Conservation (phyloP, 1,140 invertebrate genomes). For the Apis cerana region DNA sequence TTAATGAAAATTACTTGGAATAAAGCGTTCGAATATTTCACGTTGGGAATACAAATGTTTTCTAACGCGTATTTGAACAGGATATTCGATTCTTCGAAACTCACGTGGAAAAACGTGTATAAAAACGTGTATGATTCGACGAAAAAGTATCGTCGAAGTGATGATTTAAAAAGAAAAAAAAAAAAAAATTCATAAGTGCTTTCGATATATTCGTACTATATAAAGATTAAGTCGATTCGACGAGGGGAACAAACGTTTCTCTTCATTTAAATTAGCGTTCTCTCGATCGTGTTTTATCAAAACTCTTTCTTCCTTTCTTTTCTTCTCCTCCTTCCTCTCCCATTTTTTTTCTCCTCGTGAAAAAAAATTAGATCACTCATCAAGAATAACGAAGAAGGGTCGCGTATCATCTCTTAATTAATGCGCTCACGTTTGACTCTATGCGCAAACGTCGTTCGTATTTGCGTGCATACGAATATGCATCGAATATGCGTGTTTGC, state of each 20-base stretch:
- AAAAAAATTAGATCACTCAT: neutral
- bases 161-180: too few relatives aligned
- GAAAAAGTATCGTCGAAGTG: too few relatives aligned
- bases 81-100: neutral
- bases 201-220: too few relatives aligned
- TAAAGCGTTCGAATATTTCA: neutral
- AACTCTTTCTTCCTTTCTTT: too few relatives aligned
- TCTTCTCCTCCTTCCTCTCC: accelerated
- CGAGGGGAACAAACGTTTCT: neutral
- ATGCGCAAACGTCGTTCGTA: neutral
- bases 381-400: neutral
- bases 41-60: constrained; percentile 9
- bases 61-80: neutral
- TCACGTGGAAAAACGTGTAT: neutral
- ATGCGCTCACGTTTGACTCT: constrained; percentile 10
- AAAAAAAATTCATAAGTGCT: too few relatives aligned
- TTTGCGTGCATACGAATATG: neutral
- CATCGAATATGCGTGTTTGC: neutral
- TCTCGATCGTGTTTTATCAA: neutral
- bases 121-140: too few relatives aligned
- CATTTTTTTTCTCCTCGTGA: accelerated
- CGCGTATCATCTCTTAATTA: constrained; percentile 38
- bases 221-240: constrained; percentile 1
- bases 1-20: neutral
- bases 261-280: neutral